Evolutionary conservation across 2,797 vertebrate genomes (phyloP), one percentile per base, ranked within the genome.

Genomic region (Myripristis murdjan): DNA sequence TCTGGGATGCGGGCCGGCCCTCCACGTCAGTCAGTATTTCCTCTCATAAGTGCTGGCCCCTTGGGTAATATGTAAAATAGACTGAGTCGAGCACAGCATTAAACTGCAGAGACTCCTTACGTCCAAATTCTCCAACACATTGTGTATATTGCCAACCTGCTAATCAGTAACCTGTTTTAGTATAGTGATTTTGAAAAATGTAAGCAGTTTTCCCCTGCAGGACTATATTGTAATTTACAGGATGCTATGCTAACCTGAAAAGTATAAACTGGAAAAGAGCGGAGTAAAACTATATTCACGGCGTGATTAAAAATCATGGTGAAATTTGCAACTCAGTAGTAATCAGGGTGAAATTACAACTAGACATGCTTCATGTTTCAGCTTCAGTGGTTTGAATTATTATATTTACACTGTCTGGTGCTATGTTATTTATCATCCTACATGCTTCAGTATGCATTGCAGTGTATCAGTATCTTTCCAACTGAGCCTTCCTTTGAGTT

Each of bases 1-100:
- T 73, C 64, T 43, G 82, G 77, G 85, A 87, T 76, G 80, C 73
- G 75, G 77, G 64, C 47, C 57, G 26, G 54, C 63, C 68, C 57
- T 47, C 60, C 68, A 79, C 67, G 58, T 73, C 56, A 80, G 70
- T 47, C 53, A 39, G 79, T 67, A 72, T 77, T 62, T 79, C 58
- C 75, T 82, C 48, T 39, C 33, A 84, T 84, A 79, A 82, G 68
- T 15, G 60, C 60, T 48, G 28, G 15, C 55, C 26, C 31, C 31
- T 20, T 31, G 26, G 28, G 28, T 55, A 35, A 55, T 55, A 31
- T 55, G 28, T 31, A 33, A 24, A 11, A 18, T 18, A 28, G 31
- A 55, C 16, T 20, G 22, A 53, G 28, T 3, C 28, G 26, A 28
- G 26, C 26, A 3, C 28, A 26, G 26, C 26, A 28, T 28, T 28